Percentiles rank a stretch among this genome's conserved stretches.
Conservation (phyloP, 2,797 vertebrate species). For the Orestias chungarensis region DNA sequence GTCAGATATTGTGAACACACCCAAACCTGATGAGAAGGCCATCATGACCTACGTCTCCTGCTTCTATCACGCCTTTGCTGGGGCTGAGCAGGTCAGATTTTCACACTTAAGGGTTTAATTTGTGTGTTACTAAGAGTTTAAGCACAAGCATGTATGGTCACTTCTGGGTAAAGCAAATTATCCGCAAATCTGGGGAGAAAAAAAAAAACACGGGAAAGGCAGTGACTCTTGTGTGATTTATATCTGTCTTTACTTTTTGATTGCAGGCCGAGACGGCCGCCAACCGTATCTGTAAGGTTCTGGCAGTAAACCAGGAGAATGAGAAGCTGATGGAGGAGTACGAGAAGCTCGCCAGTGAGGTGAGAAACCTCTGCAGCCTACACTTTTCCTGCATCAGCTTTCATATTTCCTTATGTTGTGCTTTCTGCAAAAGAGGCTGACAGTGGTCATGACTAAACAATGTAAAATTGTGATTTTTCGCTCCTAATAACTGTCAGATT, state of each 20-base stretch:
- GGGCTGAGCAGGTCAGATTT: conserved; percentile 85
- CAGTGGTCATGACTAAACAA: background rate
- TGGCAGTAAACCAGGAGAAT: conserved; percentile 94
- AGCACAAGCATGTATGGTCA: background rate
- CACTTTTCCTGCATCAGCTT: too few species aligned
- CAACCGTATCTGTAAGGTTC: conserved; percentile 93
- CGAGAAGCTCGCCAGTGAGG: conserved; percentile 94
- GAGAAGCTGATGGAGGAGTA: conserved; percentile 94
- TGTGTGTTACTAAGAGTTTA: background rate
- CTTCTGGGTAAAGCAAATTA: background rate
- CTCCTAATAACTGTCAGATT: background rate
- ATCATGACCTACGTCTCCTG: conserved; percentile 96
- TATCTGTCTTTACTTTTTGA: background rate
- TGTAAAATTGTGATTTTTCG: background rate
- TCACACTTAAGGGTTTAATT: too few species aligned
- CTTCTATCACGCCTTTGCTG: conserved; percentile 93
- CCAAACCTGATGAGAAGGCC: conserved; percentile 93
- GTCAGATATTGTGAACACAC: conserved; percentile 93
- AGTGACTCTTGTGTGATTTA: background rate
- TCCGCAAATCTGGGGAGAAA: background rate
- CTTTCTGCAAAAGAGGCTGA: too few species aligned
- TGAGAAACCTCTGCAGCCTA: conserved; percentile 60
- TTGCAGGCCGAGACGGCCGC: conserved; percentile 92
- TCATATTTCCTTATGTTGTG: too few species aligned
- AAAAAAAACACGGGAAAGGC: background rate